A percentile compares a stretch with the other conserved stretches of the same genome.
These are phyloP conservation scores for Monarcha castaneiventris DNA, from an alignment of 2,113 vertebrate genomes.

Conservation along the genomic window DNA sequence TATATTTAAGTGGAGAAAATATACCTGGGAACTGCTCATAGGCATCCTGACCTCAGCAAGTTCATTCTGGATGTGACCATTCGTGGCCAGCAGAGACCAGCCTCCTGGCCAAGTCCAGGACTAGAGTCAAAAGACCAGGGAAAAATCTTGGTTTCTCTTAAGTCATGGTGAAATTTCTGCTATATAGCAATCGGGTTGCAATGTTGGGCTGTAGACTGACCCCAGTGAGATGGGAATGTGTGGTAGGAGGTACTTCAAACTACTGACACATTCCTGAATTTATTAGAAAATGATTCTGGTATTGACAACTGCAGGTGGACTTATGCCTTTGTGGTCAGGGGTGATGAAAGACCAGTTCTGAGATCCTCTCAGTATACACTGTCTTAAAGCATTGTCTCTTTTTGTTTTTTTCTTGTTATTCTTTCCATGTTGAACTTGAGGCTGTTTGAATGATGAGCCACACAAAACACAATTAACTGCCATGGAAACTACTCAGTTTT, in stretches of 20 bases:
- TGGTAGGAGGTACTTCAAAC: neutral
- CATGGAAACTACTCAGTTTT: constrained; percentile 52
- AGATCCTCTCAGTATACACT: neutral
- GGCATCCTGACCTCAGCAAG: neutral
- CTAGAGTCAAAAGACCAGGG: neutral
- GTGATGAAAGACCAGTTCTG: neutral
- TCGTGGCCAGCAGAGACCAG: neutral
- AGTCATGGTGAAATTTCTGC: neutral
- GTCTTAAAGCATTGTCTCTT: neutral
- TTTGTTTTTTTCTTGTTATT: neutral
- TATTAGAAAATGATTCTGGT: neutral
- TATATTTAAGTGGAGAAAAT: neutral
- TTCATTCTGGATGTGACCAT: fast-evolving
- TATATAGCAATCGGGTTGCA: fast-evolving
- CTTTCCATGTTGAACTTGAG: neutral
- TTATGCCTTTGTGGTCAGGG: neutral
- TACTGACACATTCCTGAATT: neutral
- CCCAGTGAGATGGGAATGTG: neutral
- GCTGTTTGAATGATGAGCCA: constrained; percentile 27
- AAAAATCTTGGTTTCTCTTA: neutral
- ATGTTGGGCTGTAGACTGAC: neutral
- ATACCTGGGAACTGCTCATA: neutral
- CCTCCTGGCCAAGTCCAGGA: neutral
- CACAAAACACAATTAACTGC: constrained; percentile 63
- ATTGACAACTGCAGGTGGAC: neutral